phyloP scores from a whole-genome alignment of 1,140 invertebrate genomes.

The Arion vulgaris region DNA sequence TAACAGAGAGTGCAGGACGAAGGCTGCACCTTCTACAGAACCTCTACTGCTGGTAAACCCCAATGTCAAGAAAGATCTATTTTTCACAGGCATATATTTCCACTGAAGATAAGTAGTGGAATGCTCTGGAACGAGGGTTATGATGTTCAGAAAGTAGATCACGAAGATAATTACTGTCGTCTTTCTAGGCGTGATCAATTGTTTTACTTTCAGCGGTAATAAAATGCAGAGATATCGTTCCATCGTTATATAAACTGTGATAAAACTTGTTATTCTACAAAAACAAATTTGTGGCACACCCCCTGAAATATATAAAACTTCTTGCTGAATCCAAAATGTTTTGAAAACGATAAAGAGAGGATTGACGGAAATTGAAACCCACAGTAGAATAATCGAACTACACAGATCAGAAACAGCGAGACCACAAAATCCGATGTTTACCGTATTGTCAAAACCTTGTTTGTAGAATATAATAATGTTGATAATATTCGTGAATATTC shows the following conservation, averaged over 20 bases:
- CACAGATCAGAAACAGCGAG: constrained; percentile 1
- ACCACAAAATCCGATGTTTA: constrained; percentile 2
- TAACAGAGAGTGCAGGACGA: neutral
- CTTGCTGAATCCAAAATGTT: neutral
- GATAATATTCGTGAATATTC: no score
- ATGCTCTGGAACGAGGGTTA: neutral
- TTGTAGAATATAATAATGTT: no score
- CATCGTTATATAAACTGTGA: constrained; percentile 7
- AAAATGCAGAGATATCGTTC: constrained; percentile 9
- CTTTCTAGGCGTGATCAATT: neutral
- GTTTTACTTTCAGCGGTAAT: constrained; percentile 23
- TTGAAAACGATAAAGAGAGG: neutral
- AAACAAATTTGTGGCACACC: constrained; percentile 17
- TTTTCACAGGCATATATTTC: neutral
- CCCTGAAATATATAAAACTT: neutral
- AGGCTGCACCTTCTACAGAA: neutral
- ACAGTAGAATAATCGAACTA: neutral
- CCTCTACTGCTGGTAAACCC: neutral
- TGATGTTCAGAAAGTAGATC: neutral
- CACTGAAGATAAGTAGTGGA: neutral
- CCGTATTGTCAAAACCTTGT: no score
- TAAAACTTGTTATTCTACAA: neutral
- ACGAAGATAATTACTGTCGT: neutral
- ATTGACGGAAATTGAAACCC: neutral
- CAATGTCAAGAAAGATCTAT: constrained; percentile 1